Conservation (phyloP, 2,113 vertebrate species). For the Amphiprion percula region DNA sequence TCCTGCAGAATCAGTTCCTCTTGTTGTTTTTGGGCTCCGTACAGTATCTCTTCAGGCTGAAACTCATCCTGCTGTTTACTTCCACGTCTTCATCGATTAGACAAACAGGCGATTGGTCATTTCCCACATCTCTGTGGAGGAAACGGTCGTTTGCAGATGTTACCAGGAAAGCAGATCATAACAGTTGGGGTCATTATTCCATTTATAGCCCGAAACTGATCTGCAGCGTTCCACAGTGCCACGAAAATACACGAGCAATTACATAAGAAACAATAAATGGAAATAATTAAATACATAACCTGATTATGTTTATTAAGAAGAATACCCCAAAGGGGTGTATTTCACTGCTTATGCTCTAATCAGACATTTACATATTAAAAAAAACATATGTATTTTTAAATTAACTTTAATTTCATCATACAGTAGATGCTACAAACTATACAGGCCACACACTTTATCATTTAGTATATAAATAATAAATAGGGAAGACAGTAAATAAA, state of each 20-base stretch:
- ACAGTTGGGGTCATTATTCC: conserved; percentile 20
- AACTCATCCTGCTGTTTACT: conserved; percentile 16
- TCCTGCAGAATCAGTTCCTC: too few relatives aligned
- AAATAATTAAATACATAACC: conserved; percentile 3
- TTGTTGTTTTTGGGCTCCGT: too few relatives aligned
- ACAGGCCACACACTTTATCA: too few relatives aligned
- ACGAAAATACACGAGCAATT: conserved; percentile 9
- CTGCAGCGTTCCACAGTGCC: conserved; percentile 1
- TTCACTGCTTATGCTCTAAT: too few relatives aligned
- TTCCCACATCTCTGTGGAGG: conserved; percentile 46
- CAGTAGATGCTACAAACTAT: too few relatives aligned
- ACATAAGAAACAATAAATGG: conserved; percentile 8
- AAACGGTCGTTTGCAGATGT: conserved; percentile 36
- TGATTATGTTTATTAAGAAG: background rate
- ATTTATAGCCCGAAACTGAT: conserved; percentile 40
- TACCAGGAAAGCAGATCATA: conserved; percentile 42
- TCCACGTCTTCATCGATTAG: conserved; percentile 39
- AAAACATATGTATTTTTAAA: too few relatives aligned
- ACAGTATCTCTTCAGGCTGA: background rate
- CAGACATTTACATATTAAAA: too few relatives aligned
- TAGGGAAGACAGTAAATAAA: too few relatives aligned
- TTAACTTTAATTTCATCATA: too few relatives aligned
- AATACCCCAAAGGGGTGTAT: background rate
- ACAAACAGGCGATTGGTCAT: conserved; percentile 32
- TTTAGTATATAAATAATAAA: too few relatives aligned